phyloP scores from a whole-genome alignment of 2,797 vertebrate genomes.

The Decapterus maruadsi region DNA sequence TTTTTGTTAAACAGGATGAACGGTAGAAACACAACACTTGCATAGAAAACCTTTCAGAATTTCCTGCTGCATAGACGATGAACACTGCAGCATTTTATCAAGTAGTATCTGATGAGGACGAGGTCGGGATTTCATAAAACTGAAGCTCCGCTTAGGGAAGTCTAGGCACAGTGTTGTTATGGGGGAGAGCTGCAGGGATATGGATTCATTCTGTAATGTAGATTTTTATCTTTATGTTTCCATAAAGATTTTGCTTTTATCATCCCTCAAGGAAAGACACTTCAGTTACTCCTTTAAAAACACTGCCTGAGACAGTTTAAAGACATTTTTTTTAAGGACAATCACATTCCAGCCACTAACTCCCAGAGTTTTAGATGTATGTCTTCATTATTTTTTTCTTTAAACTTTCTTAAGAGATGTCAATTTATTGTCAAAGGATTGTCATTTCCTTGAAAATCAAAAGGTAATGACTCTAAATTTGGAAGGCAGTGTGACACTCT shows the following conservation, averaged over 20 bases:
- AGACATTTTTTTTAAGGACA: constrained; percentile 3
- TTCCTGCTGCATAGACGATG: constrained; percentile 60
- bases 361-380: not conserved
- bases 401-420: constrained; percentile 10
- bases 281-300: not conserved
- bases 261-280: constrained; percentile 7
- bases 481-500: too few species aligned
- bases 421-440: not conserved
- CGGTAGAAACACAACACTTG: constrained; percentile 68
- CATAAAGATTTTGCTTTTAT: not conserved
- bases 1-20: constrained; percentile 16
- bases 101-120: constrained; percentile 41
- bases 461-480: not conserved
- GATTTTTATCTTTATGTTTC: not conserved
- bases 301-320: constrained; percentile 7
- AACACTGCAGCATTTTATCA: constrained; percentile 59
- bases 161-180: constrained; percentile 53
- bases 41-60: constrained; percentile 71
- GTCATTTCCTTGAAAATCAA: constrained; percentile 14
- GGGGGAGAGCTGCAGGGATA: constrained; percentile 35
- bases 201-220: constrained; percentile 19
- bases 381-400: not conserved
- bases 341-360: constrained; percentile 1
- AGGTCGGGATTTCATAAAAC: constrained; percentile 31
- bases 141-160: constrained; percentile 24